phyloP scores from a whole-genome alignment of 2,113 vertebrate genomes.

The Peromyscus polionotus region DNA sequence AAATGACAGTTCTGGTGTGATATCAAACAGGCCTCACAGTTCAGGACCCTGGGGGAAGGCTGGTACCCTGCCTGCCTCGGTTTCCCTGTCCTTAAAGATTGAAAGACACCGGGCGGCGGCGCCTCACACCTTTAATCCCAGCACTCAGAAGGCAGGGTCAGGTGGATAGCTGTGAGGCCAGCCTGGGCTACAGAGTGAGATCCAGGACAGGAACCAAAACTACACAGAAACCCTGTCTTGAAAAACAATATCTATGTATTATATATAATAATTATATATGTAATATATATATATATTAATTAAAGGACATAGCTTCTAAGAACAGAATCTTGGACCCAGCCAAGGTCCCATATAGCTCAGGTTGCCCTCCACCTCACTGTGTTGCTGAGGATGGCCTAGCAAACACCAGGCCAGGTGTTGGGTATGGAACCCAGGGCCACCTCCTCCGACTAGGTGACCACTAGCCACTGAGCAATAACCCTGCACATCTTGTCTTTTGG shows the following conservation, averaged over 20 bases:
- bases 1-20: accelerated
- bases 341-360: neutral
- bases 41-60: neutral
- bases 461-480: neutral
- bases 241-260: too few relatives aligned
- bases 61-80: neutral
- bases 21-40: neutral
- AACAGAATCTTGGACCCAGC: neutral
- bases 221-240: too few relatives aligned
- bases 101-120: too few relatives aligned
- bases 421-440: neutral
- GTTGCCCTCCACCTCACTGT: neutral
- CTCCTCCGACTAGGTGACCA: accelerated
- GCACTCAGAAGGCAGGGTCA: too few relatives aligned
- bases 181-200: too few relatives aligned
- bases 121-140: too few relatives aligned
- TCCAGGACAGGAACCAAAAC: too few relatives aligned
- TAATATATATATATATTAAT: too few relatives aligned
- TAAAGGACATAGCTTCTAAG: neutral
- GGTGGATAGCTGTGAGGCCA: too few relatives aligned
- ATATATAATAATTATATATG: too few relatives aligned
- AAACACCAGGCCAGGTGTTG: neutral
- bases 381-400: neutral
- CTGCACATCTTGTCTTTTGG: neutral
- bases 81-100: neutral